phyloP scores from a whole-genome alignment of 2,888 invertebrate genomes.

The Ganaspis brasiliensis region DNA sequence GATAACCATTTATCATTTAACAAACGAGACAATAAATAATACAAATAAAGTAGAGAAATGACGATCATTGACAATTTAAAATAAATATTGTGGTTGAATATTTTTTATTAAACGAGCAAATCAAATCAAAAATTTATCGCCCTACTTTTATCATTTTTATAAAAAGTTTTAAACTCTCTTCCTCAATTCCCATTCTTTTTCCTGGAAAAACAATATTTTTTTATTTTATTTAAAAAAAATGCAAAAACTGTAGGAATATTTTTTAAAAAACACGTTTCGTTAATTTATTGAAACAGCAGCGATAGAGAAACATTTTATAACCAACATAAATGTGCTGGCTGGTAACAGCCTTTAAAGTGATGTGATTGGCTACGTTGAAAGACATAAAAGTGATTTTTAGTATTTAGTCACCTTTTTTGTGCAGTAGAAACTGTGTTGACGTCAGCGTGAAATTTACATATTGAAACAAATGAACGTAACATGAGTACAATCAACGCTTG shows the following conservation, averaged over 20 bases:
- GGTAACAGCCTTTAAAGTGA: not conserved
- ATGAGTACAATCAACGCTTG: conserved; percentile 10
- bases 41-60: too few relatives aligned
- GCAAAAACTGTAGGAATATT: not conserved
- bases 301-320: not conserved
- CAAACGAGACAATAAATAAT: too few relatives aligned
- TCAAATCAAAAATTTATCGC: too few relatives aligned
- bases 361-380: not conserved
- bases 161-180: too few relatives aligned
- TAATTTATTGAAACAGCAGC: not conserved
- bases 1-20: too few relatives aligned
- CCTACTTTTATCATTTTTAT: too few relatives aligned
- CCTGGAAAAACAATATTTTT: too few relatives aligned
- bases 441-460: conserved; percentile 34
- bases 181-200: too few relatives aligned
- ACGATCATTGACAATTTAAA: too few relatives aligned
- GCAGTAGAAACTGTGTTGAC: not conserved
- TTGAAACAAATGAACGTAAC: conserved; percentile 31
- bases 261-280: not conserved
- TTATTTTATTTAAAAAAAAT: too few relatives aligned
- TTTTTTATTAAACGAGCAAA: too few relatives aligned
- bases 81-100: too few relatives aligned
- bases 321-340: not conserved
- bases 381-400: not conserved
- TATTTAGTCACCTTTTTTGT: not conserved